Conservation (phyloP, 2,888 invertebrate species). For the Apodemia mormo region DNA sequence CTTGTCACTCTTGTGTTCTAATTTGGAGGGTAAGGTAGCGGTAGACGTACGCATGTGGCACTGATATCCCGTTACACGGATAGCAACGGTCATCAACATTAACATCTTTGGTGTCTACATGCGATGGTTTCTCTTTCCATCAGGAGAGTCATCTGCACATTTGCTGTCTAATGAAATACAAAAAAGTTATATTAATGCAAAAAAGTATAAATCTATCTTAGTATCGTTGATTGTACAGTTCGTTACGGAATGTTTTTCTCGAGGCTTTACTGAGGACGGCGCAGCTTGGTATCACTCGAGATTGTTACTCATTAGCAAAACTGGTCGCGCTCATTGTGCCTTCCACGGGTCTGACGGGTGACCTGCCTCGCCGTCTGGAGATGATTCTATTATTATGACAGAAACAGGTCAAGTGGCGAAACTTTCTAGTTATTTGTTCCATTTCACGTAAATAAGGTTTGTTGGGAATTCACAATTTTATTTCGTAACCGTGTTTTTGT, state of each 20-base stretch:
- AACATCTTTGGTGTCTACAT: too few species aligned
- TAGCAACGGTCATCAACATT: too few species aligned
- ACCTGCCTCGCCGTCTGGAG: slow-evolving; percentile 1
- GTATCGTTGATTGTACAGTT: not conserved
- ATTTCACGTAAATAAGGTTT: slow-evolving; percentile 17
- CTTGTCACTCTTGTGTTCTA: too few species aligned
- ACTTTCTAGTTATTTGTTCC: slow-evolving; percentile 10
- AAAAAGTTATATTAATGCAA: too few species aligned
- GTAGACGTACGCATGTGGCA: too few species aligned
- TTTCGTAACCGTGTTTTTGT: not conserved
- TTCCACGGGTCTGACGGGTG: not conserved
- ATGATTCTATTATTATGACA: slow-evolving; percentile 17
- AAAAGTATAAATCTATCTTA: not conserved
- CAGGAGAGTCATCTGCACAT: too few species aligned
- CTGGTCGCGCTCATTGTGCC: not conserved
- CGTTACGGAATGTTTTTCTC: not conserved
- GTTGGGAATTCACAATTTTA: slow-evolving; percentile 7
- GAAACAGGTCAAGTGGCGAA: slow-evolving; percentile 9
- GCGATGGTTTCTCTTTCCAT: too few species aligned
- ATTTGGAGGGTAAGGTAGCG: too few species aligned
- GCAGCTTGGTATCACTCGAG: not conserved
- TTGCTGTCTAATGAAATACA: too few species aligned
- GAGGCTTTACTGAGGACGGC: not conserved
- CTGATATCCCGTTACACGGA: too few species aligned
- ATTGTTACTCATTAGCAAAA: not conserved